Evolutionary conservation across 1,140 invertebrate species (phyloP), one percentile per base, ranked within the genome.

Genomic region (Panagrolaimus sp.): DNA sequence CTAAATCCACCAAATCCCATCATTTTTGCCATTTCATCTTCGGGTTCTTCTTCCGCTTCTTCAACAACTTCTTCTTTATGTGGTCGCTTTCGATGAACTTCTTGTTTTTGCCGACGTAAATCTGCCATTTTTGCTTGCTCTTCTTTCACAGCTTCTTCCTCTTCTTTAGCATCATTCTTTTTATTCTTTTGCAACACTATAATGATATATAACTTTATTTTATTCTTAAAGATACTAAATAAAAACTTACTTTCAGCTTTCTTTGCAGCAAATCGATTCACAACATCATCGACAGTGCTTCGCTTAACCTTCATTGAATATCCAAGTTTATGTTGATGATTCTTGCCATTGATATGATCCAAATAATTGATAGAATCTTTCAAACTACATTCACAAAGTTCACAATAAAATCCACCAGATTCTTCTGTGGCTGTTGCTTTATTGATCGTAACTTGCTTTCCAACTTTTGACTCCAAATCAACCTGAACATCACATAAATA

Each of bases 311-410:
- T 91, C 96, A 99, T 99, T 12, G 94, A 97, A 94, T 98, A 98
- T 24, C 96, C 96, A 83, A 97, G 86, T 87, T 97, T 97, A 73
- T 94, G 87, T 86, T 98, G 95, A 90, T 98, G 95, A 88, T 97
- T 98, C 80, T 97, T 98, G 38, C 96, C 96, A 90, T 99, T 99
- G 76, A 98, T 98, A 83, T 99, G 96, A 83, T 99, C 96, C 73
- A 99, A 85, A 82, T 97, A 98, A 83, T 98, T 99, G 63, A 98
- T 98, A 28, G 95, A 98, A 86, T 98, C 96, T 86, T 98, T 98
- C 1, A 98, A 94, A 73, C 98, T 93, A 87, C 96, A 98, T 83
- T 98, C 96, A 84, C 96, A 98, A 0, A 98, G 94, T 90, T 98
- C 97, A 85, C 96, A 99, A 83, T 98, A 98, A 83, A 97, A 98